These are phyloP conservation scores for Bovichtus diacanthus DNA, from an alignment of 2,797 vertebrate genomes.

Conservation along the genomic window DNA sequence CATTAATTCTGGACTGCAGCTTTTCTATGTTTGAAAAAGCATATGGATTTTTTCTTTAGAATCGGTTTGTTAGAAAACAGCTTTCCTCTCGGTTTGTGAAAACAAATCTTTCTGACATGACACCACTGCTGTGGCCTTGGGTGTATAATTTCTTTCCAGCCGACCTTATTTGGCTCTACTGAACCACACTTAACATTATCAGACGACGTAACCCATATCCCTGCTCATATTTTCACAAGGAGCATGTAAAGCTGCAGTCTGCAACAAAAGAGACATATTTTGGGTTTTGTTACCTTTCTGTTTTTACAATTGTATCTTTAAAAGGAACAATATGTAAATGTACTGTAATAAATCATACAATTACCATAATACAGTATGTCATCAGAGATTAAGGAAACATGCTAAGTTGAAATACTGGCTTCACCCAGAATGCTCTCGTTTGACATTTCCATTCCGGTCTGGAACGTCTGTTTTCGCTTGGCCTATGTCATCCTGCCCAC, in stretches of 20 bases:
- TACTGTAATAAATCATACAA: too few relatives aligned
- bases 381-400: too few relatives aligned
- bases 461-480: too few relatives aligned
- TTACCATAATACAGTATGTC: too few relatives aligned
- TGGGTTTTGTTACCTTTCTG: background rate
- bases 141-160: conserved; percentile 6
- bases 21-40: background rate
- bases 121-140: background rate
- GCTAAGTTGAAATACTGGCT: too few relatives aligned
- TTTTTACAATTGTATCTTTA: background rate
- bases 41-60: background rate
- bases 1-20: background rate
- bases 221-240: conserved; percentile 1
- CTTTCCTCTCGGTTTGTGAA: conserved; percentile 2
- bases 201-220: background rate
- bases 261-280: background rate
- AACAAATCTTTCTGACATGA: conserved; percentile 16
- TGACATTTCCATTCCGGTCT: too few relatives aligned
- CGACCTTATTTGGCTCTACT: background rate
- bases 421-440: too few relatives aligned
- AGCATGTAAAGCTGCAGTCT: background rate
- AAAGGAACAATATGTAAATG: too few relatives aligned
- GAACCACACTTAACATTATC: conserved; percentile 5
- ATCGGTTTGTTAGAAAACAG: background rate
- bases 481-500: too few relatives aligned